Evolutionary conservation across 2,797 vertebrate species (phyloP).

Genomic region (Lutjanus argentimaculatus): DNA sequence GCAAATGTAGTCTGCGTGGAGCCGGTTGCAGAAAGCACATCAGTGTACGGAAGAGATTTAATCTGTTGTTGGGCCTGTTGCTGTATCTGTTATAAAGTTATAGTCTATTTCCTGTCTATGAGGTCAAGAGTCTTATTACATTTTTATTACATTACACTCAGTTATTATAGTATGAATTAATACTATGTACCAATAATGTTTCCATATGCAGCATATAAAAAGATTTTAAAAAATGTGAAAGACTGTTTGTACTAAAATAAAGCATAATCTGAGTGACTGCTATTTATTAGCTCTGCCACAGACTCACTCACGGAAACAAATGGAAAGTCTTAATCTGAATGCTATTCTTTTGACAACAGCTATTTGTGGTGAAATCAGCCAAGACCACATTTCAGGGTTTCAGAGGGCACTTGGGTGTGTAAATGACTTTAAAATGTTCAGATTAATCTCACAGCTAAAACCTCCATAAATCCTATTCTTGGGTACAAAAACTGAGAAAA

Average conservation of each 20-base stretch:
- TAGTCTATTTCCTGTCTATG: neutral
- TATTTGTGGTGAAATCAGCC: constrained; percentile 62
- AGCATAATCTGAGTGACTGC: constrained; percentile 44
- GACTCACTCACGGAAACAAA: constrained; percentile 57
- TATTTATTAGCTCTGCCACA: constrained; percentile 60
- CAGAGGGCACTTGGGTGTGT: constrained; percentile 46
- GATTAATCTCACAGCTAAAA: constrained; percentile 60
- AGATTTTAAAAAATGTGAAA: neutral
- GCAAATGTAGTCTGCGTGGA: neutral
- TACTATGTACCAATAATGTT: neutral
- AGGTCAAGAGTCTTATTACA: neutral
- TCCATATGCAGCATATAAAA: neutral
- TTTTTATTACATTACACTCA: neutral
- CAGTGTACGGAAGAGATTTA: constrained; percentile 21
- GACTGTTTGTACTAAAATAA: constrained; percentile 35
- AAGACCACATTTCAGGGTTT: constrained; percentile 54
- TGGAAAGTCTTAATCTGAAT: constrained; percentile 61
- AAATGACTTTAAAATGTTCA: constrained; percentile 62
- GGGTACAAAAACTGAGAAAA: constrained; percentile 27
- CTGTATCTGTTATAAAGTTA: neutral
- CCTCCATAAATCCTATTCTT: constrained; percentile 51
- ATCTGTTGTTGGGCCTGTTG: constrained; percentile 17
- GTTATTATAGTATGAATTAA: neutral
- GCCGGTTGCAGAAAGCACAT: constrained; percentile 16
- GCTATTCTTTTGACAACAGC: constrained; percentile 66